Evolutionary conservation across 2,888 invertebrate species (phyloP).

Genomic region (Cataglyphis rosenhaueri): DNA sequence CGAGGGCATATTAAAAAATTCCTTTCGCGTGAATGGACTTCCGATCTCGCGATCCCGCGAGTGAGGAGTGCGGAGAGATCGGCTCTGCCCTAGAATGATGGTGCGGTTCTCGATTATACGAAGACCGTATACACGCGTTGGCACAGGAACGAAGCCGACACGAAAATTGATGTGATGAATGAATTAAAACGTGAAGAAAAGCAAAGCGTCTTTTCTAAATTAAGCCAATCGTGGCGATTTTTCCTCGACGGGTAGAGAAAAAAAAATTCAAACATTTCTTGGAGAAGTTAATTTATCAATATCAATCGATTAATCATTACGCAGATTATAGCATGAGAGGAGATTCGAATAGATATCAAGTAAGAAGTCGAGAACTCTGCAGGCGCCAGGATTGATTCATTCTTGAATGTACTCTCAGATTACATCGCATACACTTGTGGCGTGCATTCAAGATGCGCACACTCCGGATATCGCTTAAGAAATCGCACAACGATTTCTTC

Average conservation of each 20-base stretch:
- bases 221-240: background rate
- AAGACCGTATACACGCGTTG: background rate
- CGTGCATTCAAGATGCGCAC: conserved; percentile 2
- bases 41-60: background rate
- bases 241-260: background rate
- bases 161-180: background rate
- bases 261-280: background rate
- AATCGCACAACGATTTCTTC: conserved; percentile 12
- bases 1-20: conserved; percentile 43
- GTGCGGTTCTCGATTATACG: background rate
- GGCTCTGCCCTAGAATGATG: too few species aligned
- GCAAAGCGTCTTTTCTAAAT: background rate
- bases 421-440: background rate
- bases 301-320: background rate
- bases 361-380: background rate
- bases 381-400: background rate
- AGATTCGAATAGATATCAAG: background rate
- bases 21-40: conserved; percentile 31
- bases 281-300: background rate
- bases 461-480: conserved; percentile 17
- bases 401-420: background rate
- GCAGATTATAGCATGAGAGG: background rate
- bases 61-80: background rate
- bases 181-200: background rate
- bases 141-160: background rate